phyloP scores from a whole-genome alignment of 2,113 vertebrate species.

The Stictonetta naevosa region DNA sequence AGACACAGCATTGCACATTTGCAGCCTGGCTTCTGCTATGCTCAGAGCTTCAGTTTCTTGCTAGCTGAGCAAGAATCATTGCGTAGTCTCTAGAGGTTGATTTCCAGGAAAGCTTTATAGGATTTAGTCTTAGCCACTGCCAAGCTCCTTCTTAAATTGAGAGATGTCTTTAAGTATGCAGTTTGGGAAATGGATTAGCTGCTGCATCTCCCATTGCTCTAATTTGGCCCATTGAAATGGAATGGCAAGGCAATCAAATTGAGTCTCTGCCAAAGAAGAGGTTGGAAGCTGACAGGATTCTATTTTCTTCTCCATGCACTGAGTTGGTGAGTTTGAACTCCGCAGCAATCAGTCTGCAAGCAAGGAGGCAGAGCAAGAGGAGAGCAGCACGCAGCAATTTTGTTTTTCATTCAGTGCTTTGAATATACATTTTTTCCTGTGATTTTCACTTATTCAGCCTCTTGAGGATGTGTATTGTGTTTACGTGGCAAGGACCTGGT shows the following conservation, averaged over 20 bases:
- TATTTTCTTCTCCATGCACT: neutral
- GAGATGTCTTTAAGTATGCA: neutral
- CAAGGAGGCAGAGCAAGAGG: neutral
- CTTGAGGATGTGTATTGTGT: too few relatives aligned
- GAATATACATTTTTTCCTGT: neutral
- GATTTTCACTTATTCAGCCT: neutral
- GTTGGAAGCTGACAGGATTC: neutral
- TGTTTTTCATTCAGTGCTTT: neutral
- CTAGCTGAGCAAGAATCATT: neutral
- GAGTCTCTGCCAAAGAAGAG: neutral
- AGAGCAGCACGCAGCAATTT: fast-evolving
- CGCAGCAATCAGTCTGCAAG: neutral
- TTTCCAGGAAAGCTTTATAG: neutral
- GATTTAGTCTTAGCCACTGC: neutral
- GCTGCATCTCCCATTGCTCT: neutral
- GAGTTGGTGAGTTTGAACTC: neutral
- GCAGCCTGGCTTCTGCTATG: neutral
- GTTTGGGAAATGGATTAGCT: neutral
- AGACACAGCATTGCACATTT: neutral
- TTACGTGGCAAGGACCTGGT: too few relatives aligned
- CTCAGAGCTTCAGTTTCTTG: neutral
- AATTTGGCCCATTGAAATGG: neutral
- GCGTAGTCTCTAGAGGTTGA: neutral
- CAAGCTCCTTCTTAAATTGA: neutral
- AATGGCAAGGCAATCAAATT: fast-evolving